These are phyloP conservation scores for Encarsia formosa DNA, from an alignment of 2,888 invertebrate genomes.

Conservation along the genomic window DNA sequence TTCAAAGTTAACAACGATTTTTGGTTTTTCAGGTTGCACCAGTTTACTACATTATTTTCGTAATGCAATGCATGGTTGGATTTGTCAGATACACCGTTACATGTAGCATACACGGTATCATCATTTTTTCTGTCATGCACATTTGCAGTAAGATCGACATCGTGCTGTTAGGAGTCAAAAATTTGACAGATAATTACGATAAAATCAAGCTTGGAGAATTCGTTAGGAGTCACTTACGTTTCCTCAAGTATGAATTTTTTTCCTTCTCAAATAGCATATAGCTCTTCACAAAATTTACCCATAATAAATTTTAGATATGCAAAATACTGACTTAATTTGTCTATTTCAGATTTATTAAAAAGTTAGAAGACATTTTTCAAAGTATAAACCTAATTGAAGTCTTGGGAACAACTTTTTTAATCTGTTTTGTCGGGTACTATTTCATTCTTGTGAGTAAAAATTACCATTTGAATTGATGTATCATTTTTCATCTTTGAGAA, in stretches of 20 bases:
- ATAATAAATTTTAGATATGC: not conserved
- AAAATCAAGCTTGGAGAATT: not conserved
- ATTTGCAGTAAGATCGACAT: conserved; percentile 5
- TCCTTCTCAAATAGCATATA: not conserved
- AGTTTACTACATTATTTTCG: conserved; percentile 4
- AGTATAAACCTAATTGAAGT: conserved; percentile 32
- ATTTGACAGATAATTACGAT: conserved; percentile 1
- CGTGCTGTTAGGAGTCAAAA: not conserved
- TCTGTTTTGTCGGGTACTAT: conserved; percentile 33
- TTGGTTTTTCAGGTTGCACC: conserved; percentile 17
- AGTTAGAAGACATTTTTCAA: conserved; percentile 17
- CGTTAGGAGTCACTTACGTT: conserved; percentile 4
- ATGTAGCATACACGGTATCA: conserved; percentile 4
- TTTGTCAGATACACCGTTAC: conserved; percentile 6
- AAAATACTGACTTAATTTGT: no score
- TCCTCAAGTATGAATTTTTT: conserved; percentile 4
- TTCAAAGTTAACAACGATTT: no score
- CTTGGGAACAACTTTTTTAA: conserved; percentile 28
- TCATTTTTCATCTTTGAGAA: not conserved
- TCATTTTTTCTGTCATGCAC: conserved; percentile 13
- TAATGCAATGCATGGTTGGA: conserved; percentile 3
- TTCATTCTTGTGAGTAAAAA: conserved; percentile 27
- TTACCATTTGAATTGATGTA: not conserved
- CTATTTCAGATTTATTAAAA: conserved; percentile 12
- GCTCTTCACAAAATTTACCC: not conserved